Conservation (phyloP, 2,888 invertebrate genomes). For the Meganola albula region DNA sequence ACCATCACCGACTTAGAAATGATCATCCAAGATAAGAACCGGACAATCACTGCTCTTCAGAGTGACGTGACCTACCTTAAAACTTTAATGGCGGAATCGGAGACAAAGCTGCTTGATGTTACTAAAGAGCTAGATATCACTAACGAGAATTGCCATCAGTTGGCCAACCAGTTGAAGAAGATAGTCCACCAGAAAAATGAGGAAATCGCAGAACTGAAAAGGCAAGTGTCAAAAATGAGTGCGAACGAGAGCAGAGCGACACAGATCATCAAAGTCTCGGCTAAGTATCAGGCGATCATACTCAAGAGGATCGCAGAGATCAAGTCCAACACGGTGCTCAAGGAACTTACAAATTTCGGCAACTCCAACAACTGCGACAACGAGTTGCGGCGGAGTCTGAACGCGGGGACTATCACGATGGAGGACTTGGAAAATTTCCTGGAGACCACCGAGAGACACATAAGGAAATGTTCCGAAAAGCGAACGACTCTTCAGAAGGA, state of each 20-base stretch:
- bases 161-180: conserved; percentile 62
- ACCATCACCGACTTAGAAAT: conserved; percentile 66
- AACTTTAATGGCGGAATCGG: conserved; percentile 60
- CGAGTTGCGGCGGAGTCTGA: conserved; percentile 51
- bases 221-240: conserved; percentile 60
- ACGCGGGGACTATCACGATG: conserved; percentile 59
- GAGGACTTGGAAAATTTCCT: conserved; percentile 68
- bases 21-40: conserved; percentile 62
- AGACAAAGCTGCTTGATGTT: conserved; percentile 57
- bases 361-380: conserved; percentile 48
- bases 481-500: conserved; percentile 58
- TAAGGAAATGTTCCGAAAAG: conserved; percentile 58
- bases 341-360: conserved; percentile 63
- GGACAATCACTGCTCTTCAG: conserved; percentile 58
- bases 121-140: conserved; percentile 56
- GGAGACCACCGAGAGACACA: conserved; percentile 63
- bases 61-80: conserved; percentile 59
- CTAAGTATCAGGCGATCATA: conserved; percentile 69
- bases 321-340: conserved; percentile 59
- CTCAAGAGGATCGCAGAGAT: conserved; percentile 64
- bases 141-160: conserved; percentile 56
- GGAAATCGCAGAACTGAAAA: conserved; percentile 63
- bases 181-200: conserved; percentile 65
- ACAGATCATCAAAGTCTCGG: conserved; percentile 67
- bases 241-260: conserved; percentile 57